These are phyloP conservation scores for Myotis vivesi DNA, from an alignment of 2,797 vertebrate species.

Conservation along the genomic window DNA sequence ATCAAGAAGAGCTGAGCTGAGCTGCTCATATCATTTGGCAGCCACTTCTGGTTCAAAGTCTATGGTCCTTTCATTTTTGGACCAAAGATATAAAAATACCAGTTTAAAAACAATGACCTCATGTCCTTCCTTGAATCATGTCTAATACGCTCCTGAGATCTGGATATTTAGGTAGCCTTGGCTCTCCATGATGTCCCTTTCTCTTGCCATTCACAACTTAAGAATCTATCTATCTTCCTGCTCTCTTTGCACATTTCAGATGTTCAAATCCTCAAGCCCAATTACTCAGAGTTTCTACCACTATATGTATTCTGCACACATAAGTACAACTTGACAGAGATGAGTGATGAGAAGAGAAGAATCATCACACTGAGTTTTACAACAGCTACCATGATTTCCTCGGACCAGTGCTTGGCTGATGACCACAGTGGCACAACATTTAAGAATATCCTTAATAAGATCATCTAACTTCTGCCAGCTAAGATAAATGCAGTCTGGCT, in stretches of 20 bases:
- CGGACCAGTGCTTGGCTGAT: neutral
- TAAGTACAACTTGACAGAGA: neutral
- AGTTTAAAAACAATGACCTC: neutral
- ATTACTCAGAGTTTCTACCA: neutral
- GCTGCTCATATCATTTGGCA: neutral
- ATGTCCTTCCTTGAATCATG: neutral
- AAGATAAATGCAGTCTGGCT: neutral
- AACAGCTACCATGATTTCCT: neutral
- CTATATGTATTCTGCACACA: neutral
- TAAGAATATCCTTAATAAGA: neutral
- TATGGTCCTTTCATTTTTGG: neutral
- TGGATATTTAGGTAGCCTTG: neutral
- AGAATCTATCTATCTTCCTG: neutral
- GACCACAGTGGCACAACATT: neutral
- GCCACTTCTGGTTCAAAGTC: neutral
- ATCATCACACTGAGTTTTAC: neutral
- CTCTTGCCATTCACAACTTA: neutral
- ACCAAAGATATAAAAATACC: neutral
- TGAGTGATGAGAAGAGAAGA: neutral
- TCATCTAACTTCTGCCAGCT: neutral
- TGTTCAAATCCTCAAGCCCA: neutral
- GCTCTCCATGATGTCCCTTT: neutral
- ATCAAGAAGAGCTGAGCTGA: neutral
- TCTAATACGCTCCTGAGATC: neutral
- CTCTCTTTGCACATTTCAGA: neutral